These are phyloP conservation scores for Phaonia tiefii DNA, from an alignment of 2,888 invertebrate species.

Conservation along the genomic window DNA sequence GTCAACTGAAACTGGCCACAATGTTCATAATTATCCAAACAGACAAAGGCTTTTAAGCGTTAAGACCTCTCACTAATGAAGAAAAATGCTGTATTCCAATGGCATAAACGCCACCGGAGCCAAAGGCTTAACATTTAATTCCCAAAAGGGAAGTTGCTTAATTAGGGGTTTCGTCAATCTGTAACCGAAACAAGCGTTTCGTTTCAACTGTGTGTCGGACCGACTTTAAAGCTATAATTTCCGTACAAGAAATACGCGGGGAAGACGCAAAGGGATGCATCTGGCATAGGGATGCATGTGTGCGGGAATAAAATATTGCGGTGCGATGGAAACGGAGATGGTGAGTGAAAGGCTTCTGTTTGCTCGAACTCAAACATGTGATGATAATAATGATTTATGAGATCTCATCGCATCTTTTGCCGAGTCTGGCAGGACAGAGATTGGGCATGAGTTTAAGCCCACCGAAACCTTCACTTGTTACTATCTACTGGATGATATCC, in stretches of 20 bases:
- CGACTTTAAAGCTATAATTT: slow-evolving; percentile 24
- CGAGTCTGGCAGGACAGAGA: not conserved
- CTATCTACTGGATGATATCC: not conserved
- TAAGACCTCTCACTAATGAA: slow-evolving; percentile 59
- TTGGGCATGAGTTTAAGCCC: not conserved
- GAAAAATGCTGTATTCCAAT: slow-evolving; percentile 43
- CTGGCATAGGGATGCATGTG: no score
- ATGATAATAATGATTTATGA: slow-evolving; percentile 65
- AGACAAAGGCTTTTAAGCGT: slow-evolving; percentile 51
- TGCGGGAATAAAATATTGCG: not conserved
- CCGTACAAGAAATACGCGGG: not conserved
- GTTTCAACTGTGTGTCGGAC: not conserved
- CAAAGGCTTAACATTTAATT: slow-evolving; percentile 27
- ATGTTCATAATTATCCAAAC: not conserved
- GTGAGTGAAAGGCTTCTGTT: slow-evolving; percentile 41
- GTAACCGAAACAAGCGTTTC: slow-evolving; percentile 40
- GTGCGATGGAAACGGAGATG: not conserved
- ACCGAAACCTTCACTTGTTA: not conserved
- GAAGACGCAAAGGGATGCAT: not conserved
- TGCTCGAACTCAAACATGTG: slow-evolving; percentile 23
- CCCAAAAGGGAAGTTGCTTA: slow-evolving; percentile 56
- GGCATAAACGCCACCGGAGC: not conserved
- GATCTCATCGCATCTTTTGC: slow-evolving; percentile 41
- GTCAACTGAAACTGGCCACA: slow-evolving; percentile 9
- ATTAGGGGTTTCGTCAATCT: slow-evolving; percentile 61